phyloP scores from a whole-genome alignment of 2,113 vertebrate genomes.

The Mirza zaza region DNA sequence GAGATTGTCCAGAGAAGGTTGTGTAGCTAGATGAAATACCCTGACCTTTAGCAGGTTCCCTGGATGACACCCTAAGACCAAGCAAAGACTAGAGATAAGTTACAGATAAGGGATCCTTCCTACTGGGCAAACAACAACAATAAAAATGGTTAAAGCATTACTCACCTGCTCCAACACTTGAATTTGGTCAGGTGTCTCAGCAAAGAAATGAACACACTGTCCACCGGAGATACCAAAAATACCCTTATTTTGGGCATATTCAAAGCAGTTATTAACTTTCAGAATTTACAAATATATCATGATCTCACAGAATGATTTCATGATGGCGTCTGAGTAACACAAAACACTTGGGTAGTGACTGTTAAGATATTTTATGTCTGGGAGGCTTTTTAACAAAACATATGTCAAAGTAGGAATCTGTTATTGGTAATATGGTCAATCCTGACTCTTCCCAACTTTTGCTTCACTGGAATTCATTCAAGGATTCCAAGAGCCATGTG shows the following conservation, averaged over 20 bases:
- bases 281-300: neutral
- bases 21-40: neutral
- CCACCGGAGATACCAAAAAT: neutral
- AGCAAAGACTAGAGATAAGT: neutral
- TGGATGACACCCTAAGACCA: neutral
- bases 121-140: too few species aligned
- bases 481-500: neutral
- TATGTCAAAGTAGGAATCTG: neutral
- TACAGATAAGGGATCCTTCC: too few species aligned
- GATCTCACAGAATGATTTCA: neutral
- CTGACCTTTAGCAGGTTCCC: neutral
- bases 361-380: neutral
- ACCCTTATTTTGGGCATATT: neutral
- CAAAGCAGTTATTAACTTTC: neutral
- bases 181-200: neutral
- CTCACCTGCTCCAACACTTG: neutral
- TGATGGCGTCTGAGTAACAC: neutral
- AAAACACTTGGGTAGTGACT: neutral
- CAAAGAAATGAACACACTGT: neutral
- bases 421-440: neutral
- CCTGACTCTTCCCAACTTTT: neutral
- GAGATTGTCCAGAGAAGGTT: neutral
- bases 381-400: neutral
- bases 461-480: neutral
- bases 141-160: neutral